These are phyloP conservation scores for Vulpes lagopus DNA, from an alignment of 2,113 vertebrate genomes.

Conservation along the genomic window DNA sequence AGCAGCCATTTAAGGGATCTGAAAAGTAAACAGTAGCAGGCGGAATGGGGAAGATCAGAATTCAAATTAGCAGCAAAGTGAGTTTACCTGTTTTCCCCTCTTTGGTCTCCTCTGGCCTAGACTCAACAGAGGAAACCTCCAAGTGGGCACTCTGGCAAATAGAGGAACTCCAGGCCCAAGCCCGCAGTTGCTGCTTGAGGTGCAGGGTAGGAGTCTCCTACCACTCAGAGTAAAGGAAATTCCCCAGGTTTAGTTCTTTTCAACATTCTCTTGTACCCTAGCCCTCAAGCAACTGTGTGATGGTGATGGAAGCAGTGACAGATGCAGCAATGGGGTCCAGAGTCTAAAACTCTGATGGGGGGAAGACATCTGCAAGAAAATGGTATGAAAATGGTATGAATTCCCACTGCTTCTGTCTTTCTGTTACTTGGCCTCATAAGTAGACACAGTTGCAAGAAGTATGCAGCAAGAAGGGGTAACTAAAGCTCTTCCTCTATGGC, in stretches of 20 bases:
- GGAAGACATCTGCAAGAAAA: not conserved
- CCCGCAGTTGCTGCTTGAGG: not conserved
- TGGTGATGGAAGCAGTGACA: not conserved
- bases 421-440: not conserved
- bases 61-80: slow-evolving; percentile 5
- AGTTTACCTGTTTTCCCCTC: not conserved
- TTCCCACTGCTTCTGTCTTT: not conserved
- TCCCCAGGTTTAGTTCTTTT: not conserved
- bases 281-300: not conserved
- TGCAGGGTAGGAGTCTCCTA: not conserved
- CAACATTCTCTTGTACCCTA: not conserved
- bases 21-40: not conserved
- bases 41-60: not conserved
- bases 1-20: not conserved
- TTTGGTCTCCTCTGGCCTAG: not conserved
- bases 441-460: not conserved
- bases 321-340: not conserved
- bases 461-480: not conserved
- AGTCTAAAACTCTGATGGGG: not conserved
- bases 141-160: not conserved
- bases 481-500: not conserved
- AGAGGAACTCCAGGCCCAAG: not conserved
- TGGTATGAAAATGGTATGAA: not conserved
- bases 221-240: not conserved
- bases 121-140: slow-evolving; percentile 4